Percentiles rank a stretch among this genome's conserved stretches.
phyloP scores from a whole-genome alignment of 2,113 vertebrate species.

The Vidua chalybeata region DNA sequence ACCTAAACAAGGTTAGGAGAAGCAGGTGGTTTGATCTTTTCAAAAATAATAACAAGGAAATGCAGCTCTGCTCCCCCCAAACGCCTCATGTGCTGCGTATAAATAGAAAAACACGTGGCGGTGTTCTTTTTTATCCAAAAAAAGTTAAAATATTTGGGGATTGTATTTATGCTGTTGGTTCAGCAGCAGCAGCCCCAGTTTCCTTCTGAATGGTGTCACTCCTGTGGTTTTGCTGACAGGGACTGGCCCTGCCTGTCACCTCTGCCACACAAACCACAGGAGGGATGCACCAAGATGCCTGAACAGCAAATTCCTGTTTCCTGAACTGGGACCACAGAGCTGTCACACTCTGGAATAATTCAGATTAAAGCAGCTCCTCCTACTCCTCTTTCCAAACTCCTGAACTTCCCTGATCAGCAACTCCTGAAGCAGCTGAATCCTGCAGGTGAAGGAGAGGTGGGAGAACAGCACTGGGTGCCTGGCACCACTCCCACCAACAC shows the following conservation, averaged over 20 bases:
- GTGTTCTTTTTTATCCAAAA: accelerated
- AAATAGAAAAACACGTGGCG: accelerated
- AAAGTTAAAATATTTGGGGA: neutral
- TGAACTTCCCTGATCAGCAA: neutral
- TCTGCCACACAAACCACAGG: neutral
- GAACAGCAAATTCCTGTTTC: neutral
- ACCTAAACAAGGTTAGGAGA: constrained; percentile 66
- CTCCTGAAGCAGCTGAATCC: neutral
- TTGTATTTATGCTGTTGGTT: neutral
- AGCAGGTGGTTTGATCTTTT: neutral
- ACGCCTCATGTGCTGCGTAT: accelerated
- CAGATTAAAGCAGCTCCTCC: neutral
- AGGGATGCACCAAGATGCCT: neutral
- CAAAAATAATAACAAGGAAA: neutral
- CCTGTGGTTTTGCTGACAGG: neutral
- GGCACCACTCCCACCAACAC: neutral
- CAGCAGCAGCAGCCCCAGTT: neutral
- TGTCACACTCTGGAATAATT: neutral
- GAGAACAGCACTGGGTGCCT: neutral
- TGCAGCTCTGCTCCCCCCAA: neutral
- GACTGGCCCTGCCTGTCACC: neutral
- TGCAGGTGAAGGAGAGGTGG: neutral
- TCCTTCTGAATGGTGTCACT: neutral
- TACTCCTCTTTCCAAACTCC: neutral
- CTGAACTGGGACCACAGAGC: neutral